Conservation (phyloP, 2,797 vertebrate genomes). For the Argyrosomus regius region DNA sequence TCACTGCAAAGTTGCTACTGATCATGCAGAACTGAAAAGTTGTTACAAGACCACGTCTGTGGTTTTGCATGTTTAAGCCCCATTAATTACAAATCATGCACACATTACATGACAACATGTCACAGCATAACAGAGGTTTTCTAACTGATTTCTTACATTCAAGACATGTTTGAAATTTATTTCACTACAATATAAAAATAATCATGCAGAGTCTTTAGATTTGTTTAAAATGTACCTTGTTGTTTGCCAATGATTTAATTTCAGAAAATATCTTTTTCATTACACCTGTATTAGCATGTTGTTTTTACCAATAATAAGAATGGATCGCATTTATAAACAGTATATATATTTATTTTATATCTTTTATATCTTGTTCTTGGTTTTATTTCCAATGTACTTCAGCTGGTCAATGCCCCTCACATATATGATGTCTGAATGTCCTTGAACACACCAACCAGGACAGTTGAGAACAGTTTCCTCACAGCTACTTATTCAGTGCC, state of each 20-base stretch:
- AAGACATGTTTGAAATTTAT: background rate
- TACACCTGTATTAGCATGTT: background rate
- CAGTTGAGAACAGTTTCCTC: background rate
- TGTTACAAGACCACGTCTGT: background rate
- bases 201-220: background rate
- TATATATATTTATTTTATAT: no score
- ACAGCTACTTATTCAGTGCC: background rate
- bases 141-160: slow-evolving; percentile 3
- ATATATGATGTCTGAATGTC: background rate
- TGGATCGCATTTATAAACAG: no score
- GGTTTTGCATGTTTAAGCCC: background rate
- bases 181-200: slow-evolving; percentile 13
- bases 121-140: slow-evolving; percentile 2
- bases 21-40: background rate
- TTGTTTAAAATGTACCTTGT: background rate
- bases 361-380: background rate
- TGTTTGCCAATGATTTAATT: background rate
- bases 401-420: background rate
- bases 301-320: background rate
- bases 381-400: background rate
- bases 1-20: background rate
- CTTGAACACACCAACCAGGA: background rate
- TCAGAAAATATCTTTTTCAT: background rate
- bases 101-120: background rate
- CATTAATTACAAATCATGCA: slow-evolving; percentile 2